Conservation (phyloP, 2,888 invertebrate genomes). For the Drosophila atroscutellata region DNA sequence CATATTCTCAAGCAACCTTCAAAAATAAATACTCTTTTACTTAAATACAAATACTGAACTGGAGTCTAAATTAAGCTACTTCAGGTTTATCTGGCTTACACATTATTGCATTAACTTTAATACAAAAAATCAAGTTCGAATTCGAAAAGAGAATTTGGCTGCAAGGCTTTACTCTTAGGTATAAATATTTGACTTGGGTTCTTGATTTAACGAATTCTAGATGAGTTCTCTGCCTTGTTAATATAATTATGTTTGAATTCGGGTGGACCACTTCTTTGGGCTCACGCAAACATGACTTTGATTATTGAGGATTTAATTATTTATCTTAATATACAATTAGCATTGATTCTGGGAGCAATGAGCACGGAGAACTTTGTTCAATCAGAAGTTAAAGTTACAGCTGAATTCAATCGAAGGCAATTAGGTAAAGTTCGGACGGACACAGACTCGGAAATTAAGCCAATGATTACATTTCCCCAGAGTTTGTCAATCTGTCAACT, state of each 20-base stretch:
- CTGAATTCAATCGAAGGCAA: background rate
- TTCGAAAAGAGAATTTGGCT: background rate
- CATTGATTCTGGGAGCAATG: constrained; percentile 2
- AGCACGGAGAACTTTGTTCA: background rate
- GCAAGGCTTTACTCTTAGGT: background rate
- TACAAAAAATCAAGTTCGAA: background rate
- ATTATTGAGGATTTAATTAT: background rate
- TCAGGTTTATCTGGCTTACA: background rate
- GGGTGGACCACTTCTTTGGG: background rate
- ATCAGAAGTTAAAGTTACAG: background rate
- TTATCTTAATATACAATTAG: constrained; percentile 1
- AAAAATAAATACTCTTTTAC: background rate
- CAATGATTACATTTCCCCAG: background rate
- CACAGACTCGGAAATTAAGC: background rate
- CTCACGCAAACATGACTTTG: background rate
- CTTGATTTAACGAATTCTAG: background rate
- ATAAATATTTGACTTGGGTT: background rate
- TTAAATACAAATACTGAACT: background rate
- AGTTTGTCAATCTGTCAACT: background rate
- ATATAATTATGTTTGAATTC: background rate
- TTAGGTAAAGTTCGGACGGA: background rate
- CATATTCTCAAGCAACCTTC: background rate
- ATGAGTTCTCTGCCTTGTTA: background rate
- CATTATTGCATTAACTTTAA: background rate
- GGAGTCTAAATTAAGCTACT: background rate